Percentiles rank a stretch among this genome's conserved stretches.
Conservation (phyloP, 2,113 vertebrate genomes). For the Zosterops borbonicus region DNA sequence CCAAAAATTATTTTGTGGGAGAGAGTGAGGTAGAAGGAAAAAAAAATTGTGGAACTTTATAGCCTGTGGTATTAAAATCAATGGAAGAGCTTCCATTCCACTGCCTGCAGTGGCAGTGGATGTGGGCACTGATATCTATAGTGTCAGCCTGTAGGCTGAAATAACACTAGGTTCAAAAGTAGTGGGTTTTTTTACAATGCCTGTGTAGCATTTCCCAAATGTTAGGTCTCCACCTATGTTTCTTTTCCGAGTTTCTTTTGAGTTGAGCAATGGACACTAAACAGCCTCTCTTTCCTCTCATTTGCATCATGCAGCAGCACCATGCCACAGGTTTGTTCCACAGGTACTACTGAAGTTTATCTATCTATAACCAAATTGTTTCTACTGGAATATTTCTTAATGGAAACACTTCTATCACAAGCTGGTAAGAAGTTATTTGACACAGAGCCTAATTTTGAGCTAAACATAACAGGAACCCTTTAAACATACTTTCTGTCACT, state of each 20-base stretch:
- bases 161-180: background rate
- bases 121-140: background rate
- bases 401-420: background rate
- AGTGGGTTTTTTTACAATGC: background rate
- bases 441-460: conserved; percentile 11
- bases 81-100: background rate
- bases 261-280: background rate
- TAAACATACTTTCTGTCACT: background rate
- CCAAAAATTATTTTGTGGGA: background rate
- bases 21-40: background rate
- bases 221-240: background rate
- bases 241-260: background rate
- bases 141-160: background rate
- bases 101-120: background rate
- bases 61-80: background rate
- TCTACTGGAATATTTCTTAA: background rate
- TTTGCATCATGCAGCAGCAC: background rate
- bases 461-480: background rate
- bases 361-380: background rate
- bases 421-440: background rate
- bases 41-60: background rate
- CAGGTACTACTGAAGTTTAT: background rate
- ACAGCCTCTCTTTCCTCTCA: background rate
- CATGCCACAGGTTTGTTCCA: background rate
- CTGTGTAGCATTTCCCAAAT: background rate